A percentile compares a stretch with the other conserved stretches of the same genome.
Conservation (phyloP, 2,797 vertebrate species). For the Tinamus major region DNA sequence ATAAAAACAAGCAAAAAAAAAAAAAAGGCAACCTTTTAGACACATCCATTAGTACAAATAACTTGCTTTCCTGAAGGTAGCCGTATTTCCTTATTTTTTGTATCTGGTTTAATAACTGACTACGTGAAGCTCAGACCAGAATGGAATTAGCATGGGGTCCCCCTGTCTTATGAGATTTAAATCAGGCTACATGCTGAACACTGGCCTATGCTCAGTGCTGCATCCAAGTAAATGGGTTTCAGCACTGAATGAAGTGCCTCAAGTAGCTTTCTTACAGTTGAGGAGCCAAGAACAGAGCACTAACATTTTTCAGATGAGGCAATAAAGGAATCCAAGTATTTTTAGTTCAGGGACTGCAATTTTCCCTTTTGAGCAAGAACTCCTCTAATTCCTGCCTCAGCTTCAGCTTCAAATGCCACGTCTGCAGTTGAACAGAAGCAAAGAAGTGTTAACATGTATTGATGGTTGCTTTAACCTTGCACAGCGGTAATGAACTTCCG, state of each 20-base stretch:
- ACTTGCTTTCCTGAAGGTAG: neutral
- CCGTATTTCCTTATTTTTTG: neutral
- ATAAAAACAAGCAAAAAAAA: too few relatives aligned
- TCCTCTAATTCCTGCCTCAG: neutral
- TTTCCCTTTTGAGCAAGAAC: neutral
- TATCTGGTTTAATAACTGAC: neutral
- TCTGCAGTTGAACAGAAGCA: conserved; percentile 35
- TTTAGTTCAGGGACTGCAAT: neutral
- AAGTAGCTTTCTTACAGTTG: neutral
- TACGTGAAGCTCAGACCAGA: neutral
- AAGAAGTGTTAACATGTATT: neutral
- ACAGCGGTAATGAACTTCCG: neutral
- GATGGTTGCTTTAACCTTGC: neutral
- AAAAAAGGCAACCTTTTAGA: neutral
- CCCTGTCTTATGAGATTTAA: neutral
- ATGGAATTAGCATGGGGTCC: neutral
- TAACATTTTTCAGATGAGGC: neutral
- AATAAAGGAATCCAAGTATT: neutral
- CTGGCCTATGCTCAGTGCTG: too few relatives aligned
- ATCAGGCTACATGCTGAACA: fast-evolving
- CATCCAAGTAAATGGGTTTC: neutral
- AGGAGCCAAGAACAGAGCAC: neutral
- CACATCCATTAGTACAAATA: neutral
- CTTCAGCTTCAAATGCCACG: neutral
- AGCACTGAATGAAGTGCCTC: neutral